Evolutionary conservation across 92 coral and sea anemone species (phyloP).

Genomic region (Actinostola sp.): DNA sequence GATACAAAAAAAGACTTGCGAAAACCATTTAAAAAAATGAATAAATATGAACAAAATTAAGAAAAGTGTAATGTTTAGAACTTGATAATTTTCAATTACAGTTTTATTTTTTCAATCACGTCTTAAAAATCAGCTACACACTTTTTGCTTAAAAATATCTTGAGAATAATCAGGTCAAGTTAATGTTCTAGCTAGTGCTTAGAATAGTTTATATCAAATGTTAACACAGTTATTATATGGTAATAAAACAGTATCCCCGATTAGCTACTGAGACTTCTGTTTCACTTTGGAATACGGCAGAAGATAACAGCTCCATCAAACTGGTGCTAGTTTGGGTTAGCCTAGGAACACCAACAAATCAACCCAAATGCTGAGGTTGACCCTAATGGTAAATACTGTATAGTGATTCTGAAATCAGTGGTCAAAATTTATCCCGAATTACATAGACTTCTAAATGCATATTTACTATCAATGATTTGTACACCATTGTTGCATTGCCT

Average conservation of each 20-base stretch:
- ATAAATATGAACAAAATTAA: no score
- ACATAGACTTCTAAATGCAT: slow-evolving; percentile 13
- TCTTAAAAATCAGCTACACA: no score
- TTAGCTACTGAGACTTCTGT: background rate
- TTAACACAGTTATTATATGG: background rate
- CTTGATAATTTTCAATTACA: no score
- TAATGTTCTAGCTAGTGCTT: no score
- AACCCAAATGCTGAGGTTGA: slow-evolving; percentile 25
- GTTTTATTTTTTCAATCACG: no score
- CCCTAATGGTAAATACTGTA: slow-evolving; percentile 27
- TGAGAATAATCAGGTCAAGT: no score
- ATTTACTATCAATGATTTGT: slow-evolving; percentile 33
- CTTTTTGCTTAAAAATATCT: no score
- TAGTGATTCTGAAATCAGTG: slow-evolving; percentile 34
- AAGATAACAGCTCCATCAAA: background rate
- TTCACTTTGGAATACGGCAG: slow-evolving; percentile 4
- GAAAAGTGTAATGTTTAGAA: no score
- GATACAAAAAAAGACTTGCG: no score
- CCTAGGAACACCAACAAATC: slow-evolving; percentile 26
- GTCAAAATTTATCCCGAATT: slow-evolving; percentile 21
- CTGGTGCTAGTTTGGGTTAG: slow-evolving; percentile 15
- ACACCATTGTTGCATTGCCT: slow-evolving; percentile 29
- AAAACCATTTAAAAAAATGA: no score
- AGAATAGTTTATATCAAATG: no score
- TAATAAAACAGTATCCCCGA: background rate